Evolutionary conservation across 2,888 invertebrate genomes (phyloP).

Genomic region (Brenthis hecate): DNA sequence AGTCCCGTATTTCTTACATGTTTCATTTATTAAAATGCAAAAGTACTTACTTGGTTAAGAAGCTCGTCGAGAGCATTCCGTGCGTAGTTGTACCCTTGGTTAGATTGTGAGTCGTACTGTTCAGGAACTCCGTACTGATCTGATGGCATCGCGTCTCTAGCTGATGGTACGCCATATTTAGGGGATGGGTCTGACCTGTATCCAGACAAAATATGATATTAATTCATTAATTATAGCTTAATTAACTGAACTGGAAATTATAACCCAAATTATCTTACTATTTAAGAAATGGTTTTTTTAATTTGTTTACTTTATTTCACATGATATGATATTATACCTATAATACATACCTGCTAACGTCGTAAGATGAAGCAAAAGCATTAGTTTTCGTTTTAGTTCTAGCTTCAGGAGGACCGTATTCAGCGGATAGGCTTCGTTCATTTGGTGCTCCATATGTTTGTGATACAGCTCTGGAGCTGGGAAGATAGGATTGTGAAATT

Average conservation of each 20-base stretch:
- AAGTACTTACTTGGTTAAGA: slow-evolving; percentile 55
- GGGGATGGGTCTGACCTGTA: slow-evolving; percentile 58
- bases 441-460: slow-evolving; percentile 52
- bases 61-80: slow-evolving; percentile 61
- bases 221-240: neutral
- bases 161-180: slow-evolving; percentile 58
- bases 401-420: slow-evolving; percentile 73
- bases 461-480: slow-evolving; percentile 49
- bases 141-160: slow-evolving; percentile 65
- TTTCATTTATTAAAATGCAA: too few relatives aligned
- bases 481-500: slow-evolving; percentile 55
- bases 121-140: slow-evolving; percentile 72
- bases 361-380: slow-evolving; percentile 62
- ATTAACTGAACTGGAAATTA: neutral
- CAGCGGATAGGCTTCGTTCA: slow-evolving; percentile 54
- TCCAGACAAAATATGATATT: neutral
- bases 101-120: slow-evolving; percentile 67
- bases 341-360: slow-evolving; percentile 52
- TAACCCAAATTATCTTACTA: neutral
- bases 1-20: neutral
- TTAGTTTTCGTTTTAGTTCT: slow-evolving; percentile 60
- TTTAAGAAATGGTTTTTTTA: too few relatives aligned
- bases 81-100: slow-evolving; percentile 60
- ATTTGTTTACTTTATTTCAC: too few relatives aligned
- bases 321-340: neutral